phyloP scores from a whole-genome alignment of 2,888 invertebrate species.

The Zaprionus obscuricornis region DNA sequence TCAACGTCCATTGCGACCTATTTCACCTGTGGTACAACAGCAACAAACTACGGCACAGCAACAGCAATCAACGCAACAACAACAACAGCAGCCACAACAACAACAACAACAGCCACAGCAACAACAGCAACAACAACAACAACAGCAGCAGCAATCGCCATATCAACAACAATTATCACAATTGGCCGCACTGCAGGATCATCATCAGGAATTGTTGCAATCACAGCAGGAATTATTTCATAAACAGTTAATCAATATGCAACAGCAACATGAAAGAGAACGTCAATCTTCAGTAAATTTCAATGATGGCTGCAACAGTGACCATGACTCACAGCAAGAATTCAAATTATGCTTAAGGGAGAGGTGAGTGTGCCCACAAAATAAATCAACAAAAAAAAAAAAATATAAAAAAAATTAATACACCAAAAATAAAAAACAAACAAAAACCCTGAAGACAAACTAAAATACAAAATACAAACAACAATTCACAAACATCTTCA shows the following conservation, averaged over 20 bases:
- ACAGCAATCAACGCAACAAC: slow-evolving; percentile 30
- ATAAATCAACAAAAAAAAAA: not conserved
- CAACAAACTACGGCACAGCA: slow-evolving; percentile 31
- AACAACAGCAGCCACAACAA: slow-evolving; percentile 29
- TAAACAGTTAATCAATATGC: slow-evolving; percentile 72
- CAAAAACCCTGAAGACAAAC: no score
- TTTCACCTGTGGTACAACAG: slow-evolving; percentile 41
- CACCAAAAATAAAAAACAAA: no score
- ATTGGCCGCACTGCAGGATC: slow-evolving; percentile 64
- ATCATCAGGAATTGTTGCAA: slow-evolving; percentile 64
- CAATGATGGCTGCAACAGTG: slow-evolving; percentile 65
- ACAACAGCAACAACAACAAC: slow-evolving; percentile 35
- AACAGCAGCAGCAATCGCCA: slow-evolving; percentile 45
- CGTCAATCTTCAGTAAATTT: slow-evolving; percentile 40
- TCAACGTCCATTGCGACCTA: slow-evolving; percentile 59
- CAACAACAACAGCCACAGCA: slow-evolving; percentile 32
- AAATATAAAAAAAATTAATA: not conserved
- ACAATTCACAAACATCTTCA: not conserved
- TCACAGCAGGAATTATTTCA: slow-evolving; percentile 78
- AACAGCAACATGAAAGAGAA: slow-evolving; percentile 52
- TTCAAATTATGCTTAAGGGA: slow-evolving; percentile 82
- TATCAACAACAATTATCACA: slow-evolving; percentile 68
- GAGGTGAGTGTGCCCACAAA: slow-evolving; percentile 81
- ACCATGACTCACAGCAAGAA: slow-evolving; percentile 76
- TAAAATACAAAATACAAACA: not conserved